These are phyloP conservation scores for Brachyptera putata DNA, from an alignment of 2,888 invertebrate species.

Conservation along the genomic window DNA sequence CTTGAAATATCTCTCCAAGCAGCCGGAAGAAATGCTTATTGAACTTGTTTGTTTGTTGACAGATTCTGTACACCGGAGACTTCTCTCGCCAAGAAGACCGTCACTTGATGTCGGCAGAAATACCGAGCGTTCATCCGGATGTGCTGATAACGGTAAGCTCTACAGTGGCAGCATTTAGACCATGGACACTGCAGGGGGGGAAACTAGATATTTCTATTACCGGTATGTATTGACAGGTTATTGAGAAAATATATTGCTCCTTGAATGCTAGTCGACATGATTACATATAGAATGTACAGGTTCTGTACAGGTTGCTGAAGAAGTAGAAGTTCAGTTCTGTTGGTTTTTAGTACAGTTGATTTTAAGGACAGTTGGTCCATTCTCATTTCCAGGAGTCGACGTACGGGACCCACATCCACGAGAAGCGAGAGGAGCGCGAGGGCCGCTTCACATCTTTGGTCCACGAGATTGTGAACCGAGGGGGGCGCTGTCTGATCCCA, in stretches of 20 bases:
- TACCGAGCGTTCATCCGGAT: conserved; percentile 93
- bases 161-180: conserved; percentile 97
- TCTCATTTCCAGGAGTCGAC: conserved; percentile 88
- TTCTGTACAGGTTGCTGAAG: too few species aligned
- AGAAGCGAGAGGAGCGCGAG: conserved; percentile 95
- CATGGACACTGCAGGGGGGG: conserved; percentile 97
- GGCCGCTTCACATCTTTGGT: conserved; percentile 87
- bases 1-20: too few species aligned
- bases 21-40: too few species aligned
- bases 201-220: too few species aligned
- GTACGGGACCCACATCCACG: conserved; percentile 98
- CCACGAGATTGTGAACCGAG: conserved; percentile 91
- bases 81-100: conserved; percentile 98
- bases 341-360: too few species aligned
- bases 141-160: conserved; percentile 82
- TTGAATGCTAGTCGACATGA: too few species aligned
- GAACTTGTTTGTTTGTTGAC: conserved; percentile 33
- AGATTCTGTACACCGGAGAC: conserved; percentile 94
- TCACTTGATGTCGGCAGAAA: conserved; percentile 98
- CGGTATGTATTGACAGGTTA: too few species aligned
- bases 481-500: conserved; percentile 97
- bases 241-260: too few species aligned
- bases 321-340: too few species aligned
- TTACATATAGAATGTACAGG: too few species aligned
- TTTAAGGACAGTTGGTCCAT: too few species aligned